Evolutionary conservation across 1,140 invertebrate genomes (phyloP).

Genomic region (Drosophila hydei): DNA sequence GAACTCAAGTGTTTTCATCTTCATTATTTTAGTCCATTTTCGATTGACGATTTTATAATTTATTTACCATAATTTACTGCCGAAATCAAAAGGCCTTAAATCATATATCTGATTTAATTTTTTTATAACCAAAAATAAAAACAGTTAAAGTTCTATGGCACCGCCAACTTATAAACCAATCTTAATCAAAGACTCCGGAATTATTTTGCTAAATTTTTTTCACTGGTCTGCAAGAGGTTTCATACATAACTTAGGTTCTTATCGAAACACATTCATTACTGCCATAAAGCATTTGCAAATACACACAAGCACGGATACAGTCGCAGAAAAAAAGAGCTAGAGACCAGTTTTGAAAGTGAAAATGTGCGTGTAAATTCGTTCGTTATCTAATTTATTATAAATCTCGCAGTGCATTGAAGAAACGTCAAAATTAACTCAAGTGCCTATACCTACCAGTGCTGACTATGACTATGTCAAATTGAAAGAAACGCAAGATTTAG

Average conservation of each 20-base stretch:
- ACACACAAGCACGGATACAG: conserved; percentile 34
- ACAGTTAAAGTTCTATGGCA: not conserved
- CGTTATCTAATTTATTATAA: conserved; percentile 64
- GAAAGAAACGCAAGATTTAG: conserved; percentile 74
- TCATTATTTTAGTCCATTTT: no score
- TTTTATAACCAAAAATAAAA: not conserved
- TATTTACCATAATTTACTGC: no score
- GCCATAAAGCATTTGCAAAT: conserved; percentile 37
- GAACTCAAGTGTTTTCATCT: not conserved
- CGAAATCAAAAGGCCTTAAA: no score
- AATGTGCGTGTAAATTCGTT: conserved; percentile 20
- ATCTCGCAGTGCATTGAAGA: conserved; percentile 77
- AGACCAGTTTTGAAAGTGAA: conserved; percentile 47
- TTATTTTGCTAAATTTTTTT: conserved; percentile 29
- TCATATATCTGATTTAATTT: no score
- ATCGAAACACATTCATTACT: conserved; percentile 45
- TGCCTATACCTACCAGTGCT: conserved; percentile 42
- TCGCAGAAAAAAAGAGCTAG: conserved; percentile 9
- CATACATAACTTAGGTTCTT: conserved; percentile 28
- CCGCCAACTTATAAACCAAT: not conserved
- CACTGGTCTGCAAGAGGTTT: no score
- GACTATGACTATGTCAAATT: conserved; percentile 74
- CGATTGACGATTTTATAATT: no score
- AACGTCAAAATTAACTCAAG: conserved; percentile 59
- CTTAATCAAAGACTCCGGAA: not conserved